Base-by-base conservation (phyloP, 37 sponge, comb jelly and placozoan genomes). In the Agelas oroides region DNA sequence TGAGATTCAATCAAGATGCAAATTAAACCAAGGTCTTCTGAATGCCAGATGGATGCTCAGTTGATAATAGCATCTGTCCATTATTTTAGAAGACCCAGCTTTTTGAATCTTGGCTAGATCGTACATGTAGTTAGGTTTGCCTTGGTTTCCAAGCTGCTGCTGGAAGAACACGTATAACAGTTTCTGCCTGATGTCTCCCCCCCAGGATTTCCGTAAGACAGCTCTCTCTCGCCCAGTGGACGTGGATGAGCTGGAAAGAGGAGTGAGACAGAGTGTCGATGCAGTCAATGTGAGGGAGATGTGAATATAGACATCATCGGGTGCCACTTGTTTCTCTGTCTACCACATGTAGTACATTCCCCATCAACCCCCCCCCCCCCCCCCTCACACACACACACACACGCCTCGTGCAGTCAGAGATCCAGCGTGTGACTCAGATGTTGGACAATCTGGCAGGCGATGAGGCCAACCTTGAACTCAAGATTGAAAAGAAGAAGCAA, bases 401-500 rank as follows among this genome's bases (percentile, higher is more conserved):
- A 12, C 46, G 8, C 46, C 8, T 8, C 8, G 8, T 27, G 2
- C 71, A 97, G 94, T 66, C 71, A 35, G 91, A 96, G 80, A 91
- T 93, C 13, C 83, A 89, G 41, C 64, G 81, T n/a, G 91, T 93
- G 71, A 81, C 89, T 17, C 71, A 87, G 30, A 93, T 71, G 73
- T 37, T 98, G 53, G 95, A 96, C 30, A 94, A 98, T 75, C 53
- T 88, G 53, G 99, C 97, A 21, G 75, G 90, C 53, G 99, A 98
- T 84, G 97, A 98, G 38, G 94, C 95, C 0, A 95, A 88, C 67
- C 79, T 98, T 37, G 93, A 88, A 64, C 84, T 92, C 6, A 98
- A 96, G 90, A 98, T 98, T 53, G 95, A 96, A 75, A 96, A 96
- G 75, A 98, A 95, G 76, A 90, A 91, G 83, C 87, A 88, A 70